Conservation (phyloP, 35 echinoderm and acorn worm genomes). For the Heliocidaris tuberculata region DNA sequence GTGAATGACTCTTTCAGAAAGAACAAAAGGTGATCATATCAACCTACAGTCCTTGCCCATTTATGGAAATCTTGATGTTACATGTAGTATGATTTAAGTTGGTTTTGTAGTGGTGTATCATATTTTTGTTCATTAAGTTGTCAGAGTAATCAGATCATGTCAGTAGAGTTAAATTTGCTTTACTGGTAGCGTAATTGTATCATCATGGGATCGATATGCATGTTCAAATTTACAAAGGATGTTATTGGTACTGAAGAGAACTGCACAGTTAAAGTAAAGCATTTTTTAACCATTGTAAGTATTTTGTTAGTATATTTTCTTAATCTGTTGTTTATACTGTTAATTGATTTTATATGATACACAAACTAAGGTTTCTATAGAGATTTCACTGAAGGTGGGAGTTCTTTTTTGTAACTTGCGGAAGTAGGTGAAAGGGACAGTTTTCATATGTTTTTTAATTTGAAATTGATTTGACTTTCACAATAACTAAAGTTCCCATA, state of each 20-base stretch:
- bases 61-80: not conserved
- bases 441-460: no score
- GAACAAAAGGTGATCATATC: not conserved
- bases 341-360: not conserved
- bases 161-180: not conserved
- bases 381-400: not conserved
- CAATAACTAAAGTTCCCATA: no score
- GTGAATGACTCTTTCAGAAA: not conserved
- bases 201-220: no score
- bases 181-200: no score
- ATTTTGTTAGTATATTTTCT: not conserved
- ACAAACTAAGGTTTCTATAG: not conserved
- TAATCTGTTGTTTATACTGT: no score
- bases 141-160: not conserved
- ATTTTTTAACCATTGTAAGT: not conserved
- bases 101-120: not conserved
- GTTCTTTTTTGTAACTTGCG: no score
- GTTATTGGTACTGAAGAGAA: not conserved
- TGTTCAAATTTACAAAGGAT: not conserved
- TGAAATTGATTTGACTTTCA: no score
- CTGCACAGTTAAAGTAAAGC: not conserved
- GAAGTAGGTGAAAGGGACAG: no score
- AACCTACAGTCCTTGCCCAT: not conserved
- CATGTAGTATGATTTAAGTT: not conserved
- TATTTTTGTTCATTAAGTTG: not conserved